Evolutionary conservation across 2,888 invertebrate genomes (phyloP), one percentile per base, ranked within the genome.

Genomic region (Dastarcus helophoroides): DNA sequence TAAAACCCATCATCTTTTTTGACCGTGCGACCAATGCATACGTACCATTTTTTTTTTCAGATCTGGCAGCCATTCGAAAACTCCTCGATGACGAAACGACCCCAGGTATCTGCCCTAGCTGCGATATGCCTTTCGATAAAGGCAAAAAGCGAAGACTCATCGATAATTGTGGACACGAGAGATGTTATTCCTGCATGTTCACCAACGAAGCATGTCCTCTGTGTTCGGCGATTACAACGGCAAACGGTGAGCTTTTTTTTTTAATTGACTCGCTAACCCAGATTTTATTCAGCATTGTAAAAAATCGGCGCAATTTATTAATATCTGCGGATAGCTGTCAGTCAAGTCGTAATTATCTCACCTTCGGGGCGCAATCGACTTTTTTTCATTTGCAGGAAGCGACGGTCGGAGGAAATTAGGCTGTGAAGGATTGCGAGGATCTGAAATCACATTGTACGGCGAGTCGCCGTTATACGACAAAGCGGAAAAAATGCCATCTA

Each of bases 141-240:
- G 91, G 91, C 63, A 93, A 91, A 67, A 90, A 91, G 66, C 77
- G 93, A 63, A 82, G 86, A 60, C 71, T 94, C 54, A 90, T 91
- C 58, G 93, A 94, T 68, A 80, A 86, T 38, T 94, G 93, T 64
- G 91, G 93, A 45, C 93, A 94, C 71, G 91, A 91, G 60, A 70
- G 90, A 40, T 93, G 93, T 64, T 91, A 91, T 70, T 80, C 88
- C 45, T 93, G 93, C 64, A 82, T 91, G 76, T 89, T 90, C 68
- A 79, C 79, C 50, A 88, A 83, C 68, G 88, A 89, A 62, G 76
- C 79, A 41, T 94, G 94, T 62, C 90, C 90, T 19, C 69, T 90
- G 42, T 93, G 93, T 41, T 36, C 44, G 23, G 33, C 39, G 23
- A 43, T n/a, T n/a, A n/a, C n/a, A n/a, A n/a, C n/a, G n/a, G n/a